Conservation (phyloP, 1,140 invertebrate genomes). For the Achroia grisella region DNA sequence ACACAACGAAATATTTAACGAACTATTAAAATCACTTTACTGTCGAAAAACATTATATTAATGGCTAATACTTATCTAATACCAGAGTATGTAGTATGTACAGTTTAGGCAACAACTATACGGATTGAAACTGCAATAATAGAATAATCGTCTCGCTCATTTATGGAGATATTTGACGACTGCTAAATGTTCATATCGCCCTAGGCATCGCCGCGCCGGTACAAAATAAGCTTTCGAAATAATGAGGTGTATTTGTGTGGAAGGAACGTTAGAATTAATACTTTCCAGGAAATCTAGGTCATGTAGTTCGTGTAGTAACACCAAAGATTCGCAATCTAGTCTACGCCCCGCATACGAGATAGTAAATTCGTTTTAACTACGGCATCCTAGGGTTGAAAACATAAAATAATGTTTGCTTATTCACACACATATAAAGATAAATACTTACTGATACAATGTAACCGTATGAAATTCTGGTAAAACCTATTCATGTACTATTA, state of each 20-base stretch:
- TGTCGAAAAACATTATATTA: no score
- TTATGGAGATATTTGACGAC: slow-evolving; percentile 18
- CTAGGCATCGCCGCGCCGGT: slow-evolving; percentile 1
- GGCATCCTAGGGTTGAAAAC: background rate
- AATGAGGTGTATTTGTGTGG: slow-evolving; percentile 33
- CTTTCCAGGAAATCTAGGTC: slow-evolving; percentile 36
- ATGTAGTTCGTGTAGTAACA: slow-evolving; percentile 24
- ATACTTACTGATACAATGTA: no score
- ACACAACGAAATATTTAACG: no score
- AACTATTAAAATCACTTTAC: no score
- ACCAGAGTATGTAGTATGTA: no score
- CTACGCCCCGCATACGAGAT: slow-evolving; percentile 33
- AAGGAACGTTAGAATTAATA: slow-evolving; percentile 32
- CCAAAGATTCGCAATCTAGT: slow-evolving; percentile 21
- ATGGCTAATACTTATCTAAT: no score
- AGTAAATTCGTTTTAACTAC: slow-evolving; percentile 34
- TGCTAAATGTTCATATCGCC: slow-evolving; percentile 19
- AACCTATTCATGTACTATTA: no score
- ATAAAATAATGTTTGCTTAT: no score
- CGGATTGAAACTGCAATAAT: background rate
- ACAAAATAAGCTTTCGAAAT: slow-evolving; percentile 38
- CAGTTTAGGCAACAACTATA: no score
- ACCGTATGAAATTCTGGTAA: no score
- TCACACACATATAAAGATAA: no score
- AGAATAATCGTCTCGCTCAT: slow-evolving; percentile 4